Evolutionary conservation across 2,888 invertebrate species (phyloP).

Genomic region (Harmothoe impar): DNA sequence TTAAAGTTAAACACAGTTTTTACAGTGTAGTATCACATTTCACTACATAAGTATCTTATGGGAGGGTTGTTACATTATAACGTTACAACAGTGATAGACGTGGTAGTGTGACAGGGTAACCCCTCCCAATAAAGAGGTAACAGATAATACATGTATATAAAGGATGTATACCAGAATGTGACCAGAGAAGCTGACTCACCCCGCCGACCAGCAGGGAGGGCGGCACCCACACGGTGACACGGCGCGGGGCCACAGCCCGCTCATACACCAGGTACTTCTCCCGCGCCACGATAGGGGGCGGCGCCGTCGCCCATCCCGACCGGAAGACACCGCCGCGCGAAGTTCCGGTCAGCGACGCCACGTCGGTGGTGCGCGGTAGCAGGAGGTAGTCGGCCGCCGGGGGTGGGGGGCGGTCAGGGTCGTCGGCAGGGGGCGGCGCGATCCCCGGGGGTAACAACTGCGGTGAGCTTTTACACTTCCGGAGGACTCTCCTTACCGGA

Average conservation of each 20-base stretch:
- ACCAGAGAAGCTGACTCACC: not conserved
- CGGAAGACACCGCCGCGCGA: slow-evolving; percentile 34
- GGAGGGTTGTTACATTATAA: too few species aligned
- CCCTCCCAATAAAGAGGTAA: too few species aligned
- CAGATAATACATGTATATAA: too few species aligned
- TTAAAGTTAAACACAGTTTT: too few species aligned
- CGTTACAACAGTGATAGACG: too few species aligned
- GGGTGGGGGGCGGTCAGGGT: not conserved
- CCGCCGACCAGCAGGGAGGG: not conserved
- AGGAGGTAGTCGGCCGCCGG: not conserved
- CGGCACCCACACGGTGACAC: not conserved
- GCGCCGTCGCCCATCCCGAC: slow-evolving; percentile 21
- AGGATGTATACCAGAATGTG: not conserved
- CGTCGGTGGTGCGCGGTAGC: not conserved
- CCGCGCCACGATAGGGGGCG: slow-evolving; percentile 26
- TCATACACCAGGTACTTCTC: slow-evolving; percentile 36
- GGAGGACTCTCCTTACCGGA: not conserved
- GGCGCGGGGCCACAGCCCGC: not conserved
- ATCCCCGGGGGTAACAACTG: not conserved
- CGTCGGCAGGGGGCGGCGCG: not conserved
- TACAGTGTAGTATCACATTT: too few species aligned
- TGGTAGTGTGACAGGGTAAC: too few species aligned
- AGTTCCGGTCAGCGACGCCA: slow-evolving; percentile 8
- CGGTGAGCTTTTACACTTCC: slow-evolving; percentile 16
- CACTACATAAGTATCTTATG: too few species aligned